A percentile compares a stretch with the other conserved stretches of the same genome.
These are phyloP conservation scores for Phaethornis superciliosus DNA, from an alignment of 2,113 vertebrate species.

Conservation along the genomic window DNA sequence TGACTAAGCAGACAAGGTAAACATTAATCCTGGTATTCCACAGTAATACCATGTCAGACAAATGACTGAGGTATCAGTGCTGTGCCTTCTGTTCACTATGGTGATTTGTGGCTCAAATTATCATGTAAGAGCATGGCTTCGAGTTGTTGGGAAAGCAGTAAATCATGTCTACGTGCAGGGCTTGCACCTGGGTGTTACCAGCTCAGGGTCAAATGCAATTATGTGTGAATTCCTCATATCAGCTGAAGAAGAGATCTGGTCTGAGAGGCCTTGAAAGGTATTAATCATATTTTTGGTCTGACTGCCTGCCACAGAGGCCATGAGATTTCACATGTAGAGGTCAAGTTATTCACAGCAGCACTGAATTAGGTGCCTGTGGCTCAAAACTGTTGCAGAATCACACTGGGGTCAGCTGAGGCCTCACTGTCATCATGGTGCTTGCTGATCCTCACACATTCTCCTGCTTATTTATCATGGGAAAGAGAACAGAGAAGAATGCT, in stretches of 20 bases:
- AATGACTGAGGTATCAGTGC: slow-evolving; percentile 33
- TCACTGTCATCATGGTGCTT: rapidly evolving
- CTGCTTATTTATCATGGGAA: not conserved
- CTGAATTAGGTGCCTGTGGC: not conserved
- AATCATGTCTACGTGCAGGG: not conserved
- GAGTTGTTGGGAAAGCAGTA: not conserved
- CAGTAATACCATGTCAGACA: slow-evolving; percentile 22
- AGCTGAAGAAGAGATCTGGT: not conserved
- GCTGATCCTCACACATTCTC: not conserved
- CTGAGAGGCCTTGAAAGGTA: not conserved
- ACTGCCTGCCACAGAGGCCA: rapidly evolving
- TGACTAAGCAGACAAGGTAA: not conserved
- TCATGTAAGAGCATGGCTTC: not conserved
- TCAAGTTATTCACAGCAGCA: not conserved
- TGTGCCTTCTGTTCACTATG: slow-evolving; percentile 27
- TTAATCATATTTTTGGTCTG: not conserved
- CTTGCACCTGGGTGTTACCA: not conserved
- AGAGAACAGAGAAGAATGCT: not conserved
- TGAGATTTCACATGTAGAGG: not conserved
- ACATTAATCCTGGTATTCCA: not conserved
- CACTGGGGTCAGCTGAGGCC: rapidly evolving
- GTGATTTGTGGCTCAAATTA: slow-evolving; percentile 29
- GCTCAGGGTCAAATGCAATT: not conserved
- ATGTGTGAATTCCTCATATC: not conserved
- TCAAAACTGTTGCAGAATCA: not conserved